phyloP scores from a whole-genome alignment of 2,113 vertebrate genomes.

The Scomber japonicus region DNA sequence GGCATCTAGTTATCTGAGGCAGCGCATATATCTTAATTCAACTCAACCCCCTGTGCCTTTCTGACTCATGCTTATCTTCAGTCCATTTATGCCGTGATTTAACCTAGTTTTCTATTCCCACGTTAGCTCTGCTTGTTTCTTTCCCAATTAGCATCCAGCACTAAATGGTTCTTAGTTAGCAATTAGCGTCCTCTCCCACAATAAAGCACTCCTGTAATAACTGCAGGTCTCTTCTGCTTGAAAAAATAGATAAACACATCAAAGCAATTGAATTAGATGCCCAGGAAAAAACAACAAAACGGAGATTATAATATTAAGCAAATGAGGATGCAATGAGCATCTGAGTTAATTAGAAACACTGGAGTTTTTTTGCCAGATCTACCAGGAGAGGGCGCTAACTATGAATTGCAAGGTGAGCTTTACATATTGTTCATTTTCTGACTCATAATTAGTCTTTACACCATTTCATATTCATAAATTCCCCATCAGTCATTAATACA shows the following conservation, averaged over 20 bases:
- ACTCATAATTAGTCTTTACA: too few relatives aligned
- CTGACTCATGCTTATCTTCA: slow-evolving; percentile 41
- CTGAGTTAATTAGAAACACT: slow-evolving; percentile 35
- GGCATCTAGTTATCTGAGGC: neutral
- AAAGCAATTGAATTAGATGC: slow-evolving; percentile 80
- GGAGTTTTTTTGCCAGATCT: neutral
- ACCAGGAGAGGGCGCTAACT: slow-evolving; percentile 9
- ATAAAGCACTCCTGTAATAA: slow-evolving; percentile 65
- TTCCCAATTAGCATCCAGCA: slow-evolving; percentile 70
- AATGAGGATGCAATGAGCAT: slow-evolving; percentile 65
- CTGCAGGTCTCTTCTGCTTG: slow-evolving; percentile 50
- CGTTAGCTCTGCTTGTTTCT: slow-evolving; percentile 49
- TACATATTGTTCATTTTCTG: too few relatives aligned
- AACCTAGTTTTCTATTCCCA: slow-evolving; percentile 67
- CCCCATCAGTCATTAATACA: too few relatives aligned
- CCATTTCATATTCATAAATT: too few relatives aligned
- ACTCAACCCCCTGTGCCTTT: neutral
- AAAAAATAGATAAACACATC: slow-evolving; percentile 78
- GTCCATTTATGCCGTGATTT: slow-evolving; percentile 50
- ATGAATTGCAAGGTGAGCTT: neutral
- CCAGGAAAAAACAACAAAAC: slow-evolving; percentile 73
- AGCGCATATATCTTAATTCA: neutral
- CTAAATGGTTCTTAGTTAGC: slow-evolving; percentile 79
- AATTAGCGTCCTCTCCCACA: slow-evolving; percentile 77
- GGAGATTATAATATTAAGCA: slow-evolving; percentile 76